phyloP scores from a whole-genome alignment of 37 sponge, comb jelly and placozoan genomes.

The Eunapius fragilis region DNA sequence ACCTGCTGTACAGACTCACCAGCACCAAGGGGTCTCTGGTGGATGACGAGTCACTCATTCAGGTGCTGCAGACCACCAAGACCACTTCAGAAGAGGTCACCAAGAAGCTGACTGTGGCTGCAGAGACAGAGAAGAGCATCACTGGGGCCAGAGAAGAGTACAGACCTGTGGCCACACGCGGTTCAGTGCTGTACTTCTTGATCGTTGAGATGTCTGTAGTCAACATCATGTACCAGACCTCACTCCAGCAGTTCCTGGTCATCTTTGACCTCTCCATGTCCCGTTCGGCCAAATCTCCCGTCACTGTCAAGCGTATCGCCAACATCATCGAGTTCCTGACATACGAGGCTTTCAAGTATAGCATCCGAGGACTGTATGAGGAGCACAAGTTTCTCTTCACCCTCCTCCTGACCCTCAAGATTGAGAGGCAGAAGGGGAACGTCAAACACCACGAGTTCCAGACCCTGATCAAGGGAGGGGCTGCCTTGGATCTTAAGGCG shows the following conservation, averaged over 20 bases:
- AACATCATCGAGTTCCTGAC: slow-evolving; percentile 94
- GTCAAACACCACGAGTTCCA: slow-evolving; percentile 94
- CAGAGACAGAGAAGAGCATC: slow-evolving; percentile 97
- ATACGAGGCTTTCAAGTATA: slow-evolving; percentile 91
- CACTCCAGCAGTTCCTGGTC: slow-evolving; percentile 94
- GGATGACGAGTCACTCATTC: slow-evolving; percentile 98
- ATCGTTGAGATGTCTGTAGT: slow-evolving; percentile 99
- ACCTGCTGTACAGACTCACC: slow-evolving; percentile 91
- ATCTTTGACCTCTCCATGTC: slow-evolving; percentile 96
- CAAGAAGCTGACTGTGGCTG: slow-evolving; percentile 91
- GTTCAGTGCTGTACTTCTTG: slow-evolving; percentile 98
- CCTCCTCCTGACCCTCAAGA: slow-evolving; percentile 94
- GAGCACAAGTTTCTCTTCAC: slow-evolving; percentile 98
- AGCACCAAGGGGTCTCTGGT: slow-evolving; percentile 97
- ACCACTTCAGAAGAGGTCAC: slow-evolving; percentile 96
- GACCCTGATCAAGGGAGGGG: slow-evolving; percentile 99
- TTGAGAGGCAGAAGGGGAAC: slow-evolving; percentile 92
- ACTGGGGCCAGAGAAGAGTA: slow-evolving; percentile 97
- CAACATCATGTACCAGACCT: slow-evolving; percentile 99
- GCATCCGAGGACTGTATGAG: slow-evolving; percentile 94
- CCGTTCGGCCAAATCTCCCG: slow-evolving; percentile 94
- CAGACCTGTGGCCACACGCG: slow-evolving; percentile 97
- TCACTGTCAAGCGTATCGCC: slow-evolving; percentile 94
- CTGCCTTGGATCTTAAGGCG: slow-evolving; percentile 98
- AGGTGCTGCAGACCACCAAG: slow-evolving; percentile 92